Conservation (phyloP, 2,888 invertebrate genomes). For the Junonia oenone region DNA sequence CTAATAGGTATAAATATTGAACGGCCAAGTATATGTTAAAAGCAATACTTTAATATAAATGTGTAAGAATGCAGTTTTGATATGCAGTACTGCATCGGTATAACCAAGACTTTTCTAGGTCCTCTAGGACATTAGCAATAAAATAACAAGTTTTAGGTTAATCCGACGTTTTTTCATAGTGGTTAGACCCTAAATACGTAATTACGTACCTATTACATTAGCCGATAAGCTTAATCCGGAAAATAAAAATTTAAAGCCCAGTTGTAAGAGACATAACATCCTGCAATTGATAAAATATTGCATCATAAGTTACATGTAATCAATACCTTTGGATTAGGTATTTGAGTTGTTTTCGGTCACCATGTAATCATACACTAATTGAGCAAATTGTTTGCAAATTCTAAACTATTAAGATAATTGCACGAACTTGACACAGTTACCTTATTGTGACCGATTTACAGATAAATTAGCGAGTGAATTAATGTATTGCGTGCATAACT, state of each 20-base stretch:
- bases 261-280: not conserved
- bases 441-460: conserved; percentile 23
- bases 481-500: conserved; percentile 23
- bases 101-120: too few relatives aligned
- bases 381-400: conserved; percentile 21
- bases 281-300: not conserved
- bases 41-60: not conserved
- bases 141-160: too few relatives aligned
- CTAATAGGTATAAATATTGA: not conserved
- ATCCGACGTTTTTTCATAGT: too few relatives aligned
- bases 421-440: conserved; percentile 27
- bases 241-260: not conserved
- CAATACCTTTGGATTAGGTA: not conserved
- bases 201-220: not conserved
- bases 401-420: conserved; percentile 25
- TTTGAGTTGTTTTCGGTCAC: conserved; percentile 1
- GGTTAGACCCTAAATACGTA: not conserved
- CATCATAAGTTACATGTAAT: not conserved
- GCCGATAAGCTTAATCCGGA: not conserved
- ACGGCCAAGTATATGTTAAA: not conserved
- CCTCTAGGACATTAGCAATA: too few relatives aligned
- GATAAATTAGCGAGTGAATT: conserved; percentile 20
- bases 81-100: not conserved
- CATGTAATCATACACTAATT: conserved; percentile 18
- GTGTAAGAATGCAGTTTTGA: not conserved